These are phyloP conservation scores for Cebus imitator DNA, from an alignment of 2,113 vertebrate species.

Conservation along the genomic window DNA sequence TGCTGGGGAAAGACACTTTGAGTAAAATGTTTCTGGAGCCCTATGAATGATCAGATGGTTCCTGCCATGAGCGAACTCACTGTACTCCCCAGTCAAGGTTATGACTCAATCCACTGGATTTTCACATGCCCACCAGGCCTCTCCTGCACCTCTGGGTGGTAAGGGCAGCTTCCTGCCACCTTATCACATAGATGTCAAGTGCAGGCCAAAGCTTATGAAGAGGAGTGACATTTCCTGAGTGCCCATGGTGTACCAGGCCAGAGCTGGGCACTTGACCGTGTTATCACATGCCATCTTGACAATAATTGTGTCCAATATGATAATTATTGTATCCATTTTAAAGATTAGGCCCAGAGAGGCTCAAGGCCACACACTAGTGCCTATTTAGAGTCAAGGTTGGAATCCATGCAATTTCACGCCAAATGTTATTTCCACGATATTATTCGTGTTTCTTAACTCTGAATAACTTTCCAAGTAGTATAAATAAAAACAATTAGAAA, in stretches of 20 bases:
- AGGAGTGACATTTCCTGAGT: neutral
- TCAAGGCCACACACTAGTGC: neutral
- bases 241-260: neutral
- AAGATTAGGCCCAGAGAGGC: neutral
- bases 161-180: neutral
- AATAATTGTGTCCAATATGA: neutral
- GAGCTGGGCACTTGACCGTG: neutral
- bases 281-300: neutral
- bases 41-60: neutral
- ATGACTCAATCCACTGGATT: neutral
- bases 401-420: neutral
- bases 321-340: neutral
- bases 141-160: neutral
- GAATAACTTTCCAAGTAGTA: neutral
- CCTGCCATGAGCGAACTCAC: neutral
- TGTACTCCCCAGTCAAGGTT: neutral
- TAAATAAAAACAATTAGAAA: neutral
- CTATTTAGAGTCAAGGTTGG: neutral
- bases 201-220: neutral
- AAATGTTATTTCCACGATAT: neutral
- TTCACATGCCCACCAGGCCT: neutral
- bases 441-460: neutral
- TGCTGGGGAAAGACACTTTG: neutral
- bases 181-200: fast-evolving
- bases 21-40: neutral